Percentiles rank a stretch among this genome's conserved stretches.
These are phyloP conservation scores for Tetranychus truncatus DNA, from an alignment of 2,888 invertebrate species.

Conservation along the genomic window DNA sequence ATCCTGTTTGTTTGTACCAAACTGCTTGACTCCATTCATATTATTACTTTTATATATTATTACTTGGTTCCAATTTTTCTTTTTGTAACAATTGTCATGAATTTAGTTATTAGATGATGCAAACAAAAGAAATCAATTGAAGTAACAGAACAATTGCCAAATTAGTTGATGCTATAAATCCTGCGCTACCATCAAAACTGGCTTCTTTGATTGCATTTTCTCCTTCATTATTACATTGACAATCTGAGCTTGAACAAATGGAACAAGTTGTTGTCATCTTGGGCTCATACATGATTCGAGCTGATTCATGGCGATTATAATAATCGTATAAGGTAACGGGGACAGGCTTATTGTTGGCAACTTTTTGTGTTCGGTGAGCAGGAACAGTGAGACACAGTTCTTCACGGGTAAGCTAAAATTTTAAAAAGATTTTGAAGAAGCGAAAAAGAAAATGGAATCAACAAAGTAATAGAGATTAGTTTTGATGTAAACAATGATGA, in stretches of 20 bases:
- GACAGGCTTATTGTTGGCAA: conserved; percentile 28
- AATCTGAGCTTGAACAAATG: conserved; percentile 24
- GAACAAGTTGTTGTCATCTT: conserved; percentile 22
- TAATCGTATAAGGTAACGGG: conserved; percentile 28
- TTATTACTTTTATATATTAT: neutral
- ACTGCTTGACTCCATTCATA: too few relatives aligned
- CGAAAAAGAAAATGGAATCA: neutral
- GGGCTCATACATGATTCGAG: conserved; percentile 27
- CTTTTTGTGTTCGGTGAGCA: conserved; percentile 27
- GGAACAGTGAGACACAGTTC: conserved; percentile 25
- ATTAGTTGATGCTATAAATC: neutral
- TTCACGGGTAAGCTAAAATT: conserved; percentile 19
- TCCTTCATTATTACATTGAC: conserved; percentile 10
- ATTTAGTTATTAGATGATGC: neutral
- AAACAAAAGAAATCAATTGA: neutral
- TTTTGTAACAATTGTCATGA: neutral
- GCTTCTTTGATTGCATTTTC: neutral
- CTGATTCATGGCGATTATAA: conserved; percentile 26
- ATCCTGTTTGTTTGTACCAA: too few relatives aligned
- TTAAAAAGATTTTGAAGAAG: neutral
- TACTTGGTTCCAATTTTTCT: neutral
- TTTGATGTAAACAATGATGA: neutral
- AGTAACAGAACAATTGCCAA: neutral
- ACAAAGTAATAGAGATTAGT: neutral
- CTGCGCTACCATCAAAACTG: neutral